Conservation (phyloP, 2,888 invertebrate species). For the Andrena hattorfiana region DNA sequence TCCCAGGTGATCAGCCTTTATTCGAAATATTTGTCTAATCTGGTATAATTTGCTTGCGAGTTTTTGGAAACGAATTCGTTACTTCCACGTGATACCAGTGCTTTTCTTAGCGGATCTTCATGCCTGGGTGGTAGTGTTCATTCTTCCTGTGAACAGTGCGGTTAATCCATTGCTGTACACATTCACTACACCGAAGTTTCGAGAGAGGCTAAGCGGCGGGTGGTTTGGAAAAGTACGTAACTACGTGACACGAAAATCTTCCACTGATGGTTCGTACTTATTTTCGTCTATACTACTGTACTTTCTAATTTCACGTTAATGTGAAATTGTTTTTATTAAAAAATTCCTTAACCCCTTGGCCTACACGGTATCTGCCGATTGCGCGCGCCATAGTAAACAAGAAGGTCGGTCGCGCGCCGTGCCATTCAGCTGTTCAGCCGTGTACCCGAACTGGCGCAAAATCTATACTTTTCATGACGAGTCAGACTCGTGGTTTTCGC, state of each 20-base stretch:
- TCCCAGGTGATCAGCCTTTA: constrained; percentile 83
- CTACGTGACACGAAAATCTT: constrained; percentile 70
- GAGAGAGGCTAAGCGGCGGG: constrained; percentile 85
- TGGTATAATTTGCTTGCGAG: background rate
- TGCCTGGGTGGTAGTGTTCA: constrained; percentile 89
- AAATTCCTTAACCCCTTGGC: too few relatives aligned
- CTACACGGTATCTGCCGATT: too few relatives aligned
- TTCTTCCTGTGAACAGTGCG: constrained; percentile 89
- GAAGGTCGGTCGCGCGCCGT: too few relatives aligned
- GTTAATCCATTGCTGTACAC: constrained; percentile 90
- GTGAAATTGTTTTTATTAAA: too few relatives aligned
- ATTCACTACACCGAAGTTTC: constrained; percentile 89
- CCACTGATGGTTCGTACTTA: constrained; percentile 67
- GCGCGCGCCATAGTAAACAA: too few relatives aligned
- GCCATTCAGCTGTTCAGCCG: too few relatives aligned
- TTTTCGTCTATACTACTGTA: background rate
- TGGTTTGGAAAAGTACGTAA: constrained; percentile 76
- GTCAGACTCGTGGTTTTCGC: too few relatives aligned
- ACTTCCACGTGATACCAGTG: background rate
- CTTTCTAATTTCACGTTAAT: background rate
- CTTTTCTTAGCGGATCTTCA: constrained; percentile 87
- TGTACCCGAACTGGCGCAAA: too few relatives aligned
- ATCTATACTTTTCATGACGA: too few relatives aligned
- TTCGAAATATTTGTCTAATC: background rate
- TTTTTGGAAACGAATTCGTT: constrained; percentile 1